Evolutionary conservation across 2,888 invertebrate genomes (phyloP), one percentile per base, ranked within the genome.

Genomic region (Lumbricus terrestris): DNA sequence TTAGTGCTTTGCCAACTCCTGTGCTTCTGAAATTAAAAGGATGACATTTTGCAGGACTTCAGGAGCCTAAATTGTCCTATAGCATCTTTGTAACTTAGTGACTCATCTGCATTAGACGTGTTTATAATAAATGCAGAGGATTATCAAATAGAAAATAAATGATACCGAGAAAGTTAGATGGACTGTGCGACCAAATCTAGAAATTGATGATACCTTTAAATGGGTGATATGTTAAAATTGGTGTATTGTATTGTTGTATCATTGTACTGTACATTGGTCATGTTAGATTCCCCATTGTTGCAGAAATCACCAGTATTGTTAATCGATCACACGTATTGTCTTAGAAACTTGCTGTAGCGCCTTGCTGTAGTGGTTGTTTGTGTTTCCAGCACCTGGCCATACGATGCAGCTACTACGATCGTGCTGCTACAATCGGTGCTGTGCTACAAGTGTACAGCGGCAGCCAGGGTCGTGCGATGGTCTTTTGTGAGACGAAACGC

Each of bases 401-500:
- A 54, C 92, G 92, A 89, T 94, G 94, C 92, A 92, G 92, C 38
- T 93, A 93, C 91, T 91, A 91, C 35, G 94, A 94, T 90, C 91
- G 93, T 69, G 93, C 93, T 2, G 88, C 93, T 20, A 92, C 94
- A 33, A 93, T 95, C 54, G 93, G 93, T 15, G 93, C 93, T 90
- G 92, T 95, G 8, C 91, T 95, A 11, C 93, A 93, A 90, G 93
- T 94, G n/a, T 94, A 94, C 92, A 93, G 93, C 90, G 94, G 94
- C 1, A 91, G 92, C 38, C 93, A 93, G 90, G 94, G 94, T 6
- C 92, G 94, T 29, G 93, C 93, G 23, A 95, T 95, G 91, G 93
- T 95, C 33, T 95, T 95, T 93, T 94, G 94, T 91, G 92, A 94
- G 91, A 94, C 94, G 2, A 95, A 95, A 91, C 93, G 92, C 82